Conservation (phyloP, 1,140 invertebrate species). For the Halotydeus destructor region DNA sequence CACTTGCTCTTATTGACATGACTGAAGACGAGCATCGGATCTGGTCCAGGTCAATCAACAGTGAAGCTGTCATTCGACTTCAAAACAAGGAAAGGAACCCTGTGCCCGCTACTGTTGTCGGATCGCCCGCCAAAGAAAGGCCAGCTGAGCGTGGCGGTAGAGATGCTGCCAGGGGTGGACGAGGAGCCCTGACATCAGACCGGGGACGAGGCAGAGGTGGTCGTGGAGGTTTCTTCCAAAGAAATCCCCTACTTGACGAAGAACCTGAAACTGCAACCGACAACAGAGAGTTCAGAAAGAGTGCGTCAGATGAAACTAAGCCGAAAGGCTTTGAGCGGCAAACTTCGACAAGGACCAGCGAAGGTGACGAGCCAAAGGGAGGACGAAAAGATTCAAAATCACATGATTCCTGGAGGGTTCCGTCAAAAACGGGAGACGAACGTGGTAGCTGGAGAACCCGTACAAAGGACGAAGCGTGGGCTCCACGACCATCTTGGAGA, state of each 20-base stretch:
- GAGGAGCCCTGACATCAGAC: conserved; percentile 37
- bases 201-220: conserved; percentile 31
- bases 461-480: neutral
- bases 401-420: neutral
- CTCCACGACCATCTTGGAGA: no score
- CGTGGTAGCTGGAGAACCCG: neutral
- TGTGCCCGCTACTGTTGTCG: no score
- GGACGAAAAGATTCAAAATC: no score
- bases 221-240: conserved; percentile 24
- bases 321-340: no score
- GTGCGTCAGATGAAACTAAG: no score
- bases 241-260: conserved; percentile 24
- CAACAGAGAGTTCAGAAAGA: conserved; percentile 5
- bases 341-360: no score
- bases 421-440: neutral
- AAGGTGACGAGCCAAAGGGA: no score
- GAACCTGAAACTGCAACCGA: conserved; percentile 18
- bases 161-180: conserved; percentile 21
- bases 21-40: conserved; percentile 49
- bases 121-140: conserved; percentile 18
- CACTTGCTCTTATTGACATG: conserved; percentile 47
- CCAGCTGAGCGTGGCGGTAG: conserved; percentile 18
- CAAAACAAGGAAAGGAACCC: conserved; percentile 21
- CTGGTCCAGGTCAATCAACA: conserved; percentile 17
- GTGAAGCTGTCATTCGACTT: conserved; percentile 29